A percentile compares a stretch with the other conserved stretches of the same genome.
These are phyloP conservation scores for Agonopterix arenella DNA, from an alignment of 2,888 invertebrate species.

Conservation along the genomic window DNA sequence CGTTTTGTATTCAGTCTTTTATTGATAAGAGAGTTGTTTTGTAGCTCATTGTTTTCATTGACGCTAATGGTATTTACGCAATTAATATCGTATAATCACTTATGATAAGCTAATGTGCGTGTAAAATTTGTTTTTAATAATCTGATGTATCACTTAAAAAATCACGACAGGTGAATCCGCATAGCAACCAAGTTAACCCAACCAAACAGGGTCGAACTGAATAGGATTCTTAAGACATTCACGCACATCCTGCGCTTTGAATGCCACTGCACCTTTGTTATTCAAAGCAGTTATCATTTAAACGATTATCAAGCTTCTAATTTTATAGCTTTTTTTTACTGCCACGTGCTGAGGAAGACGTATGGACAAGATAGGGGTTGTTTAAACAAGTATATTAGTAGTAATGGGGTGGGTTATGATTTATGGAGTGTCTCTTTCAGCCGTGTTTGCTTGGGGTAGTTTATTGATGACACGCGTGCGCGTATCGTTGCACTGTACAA, in stretches of 20 bases:
- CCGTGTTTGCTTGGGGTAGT: conserved; percentile 56
- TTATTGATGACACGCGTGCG: conserved; percentile 69
- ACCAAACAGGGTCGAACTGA: conserved; percentile 29
- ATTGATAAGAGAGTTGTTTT: too few relatives aligned
- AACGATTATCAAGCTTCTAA: conserved; percentile 11
- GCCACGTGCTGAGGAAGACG: conserved; percentile 48
- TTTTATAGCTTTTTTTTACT: conserved; percentile 52
- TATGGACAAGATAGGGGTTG: conserved; percentile 71
- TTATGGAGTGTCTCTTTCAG: conserved; percentile 70
- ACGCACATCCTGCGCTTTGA: conserved; percentile 58
- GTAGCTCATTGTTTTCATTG: too few relatives aligned
- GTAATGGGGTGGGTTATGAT: conserved; percentile 67
- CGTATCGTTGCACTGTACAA: conserved; percentile 30
- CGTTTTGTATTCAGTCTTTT: too few relatives aligned
- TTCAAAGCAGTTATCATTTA: conserved; percentile 67
- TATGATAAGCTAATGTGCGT: too few relatives aligned
- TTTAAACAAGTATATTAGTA: conserved; percentile 74
- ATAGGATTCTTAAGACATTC: conserved; percentile 40
- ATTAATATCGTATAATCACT: too few relatives aligned
- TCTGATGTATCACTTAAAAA: background rate
- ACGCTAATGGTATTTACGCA: too few relatives aligned
- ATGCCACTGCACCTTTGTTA: conserved; percentile 55
- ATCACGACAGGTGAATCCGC: conserved; percentile 49
- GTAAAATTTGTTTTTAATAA: too few relatives aligned
- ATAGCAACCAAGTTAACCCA: conserved; percentile 41